Evolutionary conservation across 2,888 invertebrate species (phyloP).

Genomic region (Pristionchus fissidentatus): DNA sequence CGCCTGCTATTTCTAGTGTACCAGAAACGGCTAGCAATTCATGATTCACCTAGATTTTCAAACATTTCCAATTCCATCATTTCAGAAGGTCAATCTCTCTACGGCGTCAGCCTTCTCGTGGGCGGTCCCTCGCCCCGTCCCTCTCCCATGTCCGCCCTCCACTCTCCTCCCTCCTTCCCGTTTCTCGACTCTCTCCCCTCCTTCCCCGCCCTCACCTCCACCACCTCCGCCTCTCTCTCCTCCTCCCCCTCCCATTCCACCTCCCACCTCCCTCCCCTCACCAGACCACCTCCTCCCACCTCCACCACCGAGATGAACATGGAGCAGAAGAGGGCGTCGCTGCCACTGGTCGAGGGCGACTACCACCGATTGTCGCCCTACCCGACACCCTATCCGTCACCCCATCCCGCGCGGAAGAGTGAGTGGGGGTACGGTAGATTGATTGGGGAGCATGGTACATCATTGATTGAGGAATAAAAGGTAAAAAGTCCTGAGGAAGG

Average conservation of each 20-base stretch:
- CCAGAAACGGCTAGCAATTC: too few species aligned
- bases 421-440: too few species aligned
- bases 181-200: neutral
- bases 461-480: neutral
- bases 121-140: neutral
- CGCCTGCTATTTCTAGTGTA: too few species aligned
- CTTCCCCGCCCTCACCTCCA: too few species aligned
- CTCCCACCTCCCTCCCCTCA: neutral
- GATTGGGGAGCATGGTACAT: neutral
- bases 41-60: neutral
- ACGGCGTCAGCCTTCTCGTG: slow-evolving; percentile 24
- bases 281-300: neutral
- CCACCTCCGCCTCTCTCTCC: neutral
- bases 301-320: neutral
- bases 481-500: too few species aligned
- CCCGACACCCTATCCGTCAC: too few species aligned
- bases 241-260: neutral
- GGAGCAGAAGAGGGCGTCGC: slow-evolving; percentile 20
- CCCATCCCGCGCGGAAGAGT: slow-evolving; percentile 7
- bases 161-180: neutral
- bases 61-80: neutral
- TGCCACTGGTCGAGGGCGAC: slow-evolving; percentile 5
- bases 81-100: slow-evolving; percentile 34
- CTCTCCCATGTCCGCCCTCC: neutral
- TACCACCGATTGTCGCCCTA: slow-evolving; percentile 22